These are phyloP conservation scores for Phoebastria nigripes DNA, from an alignment of 2,797 vertebrate genomes.

Conservation along the genomic window DNA sequence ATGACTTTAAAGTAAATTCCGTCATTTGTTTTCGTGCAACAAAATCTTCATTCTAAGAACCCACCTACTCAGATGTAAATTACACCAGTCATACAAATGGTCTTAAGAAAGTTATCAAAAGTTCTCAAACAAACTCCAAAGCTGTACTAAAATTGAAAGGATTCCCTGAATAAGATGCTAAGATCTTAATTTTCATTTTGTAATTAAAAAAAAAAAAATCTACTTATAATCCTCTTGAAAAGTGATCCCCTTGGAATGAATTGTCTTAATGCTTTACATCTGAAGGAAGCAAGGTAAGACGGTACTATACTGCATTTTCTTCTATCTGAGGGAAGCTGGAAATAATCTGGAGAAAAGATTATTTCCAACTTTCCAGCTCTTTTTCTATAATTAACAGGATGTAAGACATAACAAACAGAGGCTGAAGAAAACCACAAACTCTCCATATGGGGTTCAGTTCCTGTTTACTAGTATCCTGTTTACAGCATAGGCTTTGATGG, in stretches of 20 bases:
- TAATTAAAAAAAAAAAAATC: neutral
- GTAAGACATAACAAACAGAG: slow-evolving; percentile 72
- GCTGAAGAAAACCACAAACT: slow-evolving; percentile 72
- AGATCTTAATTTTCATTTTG: slow-evolving; percentile 29
- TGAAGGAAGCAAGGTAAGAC: slow-evolving; percentile 62
- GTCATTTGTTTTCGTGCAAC: neutral
- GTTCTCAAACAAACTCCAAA: neutral
- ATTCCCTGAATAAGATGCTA: neutral
- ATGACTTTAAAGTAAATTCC: neutral
- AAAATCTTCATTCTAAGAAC: neutral
- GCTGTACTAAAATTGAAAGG: neutral
- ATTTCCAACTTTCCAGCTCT: slow-evolving; percentile 69
- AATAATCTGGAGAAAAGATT: slow-evolving; percentile 68
- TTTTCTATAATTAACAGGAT: slow-evolving; percentile 72
- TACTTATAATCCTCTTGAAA: slow-evolving; percentile 56
- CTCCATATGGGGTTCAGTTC: slow-evolving; percentile 71
- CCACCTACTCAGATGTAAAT: neutral
- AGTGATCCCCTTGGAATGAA: slow-evolving; percentile 36
- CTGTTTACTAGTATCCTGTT: slow-evolving; percentile 80
- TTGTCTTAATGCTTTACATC: slow-evolving; percentile 60
- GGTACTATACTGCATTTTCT: neutral
- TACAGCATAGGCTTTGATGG: slow-evolving; percentile 73
- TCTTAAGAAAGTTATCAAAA: neutral
- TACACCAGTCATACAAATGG: neutral
- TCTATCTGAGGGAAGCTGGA: slow-evolving; percentile 54